phyloP scores from a whole-genome alignment of 2,888 invertebrate genomes.

The Sericinus montela region DNA sequence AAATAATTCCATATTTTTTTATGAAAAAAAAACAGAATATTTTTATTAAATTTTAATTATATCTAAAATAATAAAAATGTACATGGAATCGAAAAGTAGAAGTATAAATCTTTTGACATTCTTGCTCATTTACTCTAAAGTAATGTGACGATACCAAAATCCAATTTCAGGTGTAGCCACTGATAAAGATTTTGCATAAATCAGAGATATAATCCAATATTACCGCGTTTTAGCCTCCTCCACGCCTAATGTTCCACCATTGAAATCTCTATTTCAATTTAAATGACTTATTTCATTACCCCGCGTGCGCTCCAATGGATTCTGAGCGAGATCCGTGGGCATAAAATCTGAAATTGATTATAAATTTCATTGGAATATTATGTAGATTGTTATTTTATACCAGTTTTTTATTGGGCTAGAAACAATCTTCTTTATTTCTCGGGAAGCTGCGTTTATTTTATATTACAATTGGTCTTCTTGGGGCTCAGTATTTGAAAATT shows the following conservation, averaged over 20 bases:
- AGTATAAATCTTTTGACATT: background rate
- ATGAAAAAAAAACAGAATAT: too few relatives aligned
- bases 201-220: constrained; percentile 76
- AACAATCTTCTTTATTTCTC: constrained; percentile 16
- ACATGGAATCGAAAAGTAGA: too few relatives aligned
- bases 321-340: constrained; percentile 47
- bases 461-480: background rate
- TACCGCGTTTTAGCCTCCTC: constrained; percentile 61
- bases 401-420: constrained; percentile 19
- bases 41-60: too few relatives aligned
- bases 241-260: constrained; percentile 66
- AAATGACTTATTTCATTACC: constrained; percentile 77
- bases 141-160: constrained; percentile 62
- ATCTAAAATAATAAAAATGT: too few relatives aligned
- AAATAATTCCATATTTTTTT: too few relatives aligned
- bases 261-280: constrained; percentile 75
- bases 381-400: constrained; percentile 48
- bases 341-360: constrained; percentile 72
- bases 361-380: constrained; percentile 66
- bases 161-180: constrained; percentile 66
- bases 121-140: constrained; percentile 35
- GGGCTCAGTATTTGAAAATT: background rate
- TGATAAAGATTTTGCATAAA: constrained; percentile 78
- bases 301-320: constrained; percentile 48
- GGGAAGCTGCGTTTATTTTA: constrained; percentile 1